Base-by-base conservation (phyloP, 1,140 invertebrate genomes). In the Ylistrum balloti region DNA sequence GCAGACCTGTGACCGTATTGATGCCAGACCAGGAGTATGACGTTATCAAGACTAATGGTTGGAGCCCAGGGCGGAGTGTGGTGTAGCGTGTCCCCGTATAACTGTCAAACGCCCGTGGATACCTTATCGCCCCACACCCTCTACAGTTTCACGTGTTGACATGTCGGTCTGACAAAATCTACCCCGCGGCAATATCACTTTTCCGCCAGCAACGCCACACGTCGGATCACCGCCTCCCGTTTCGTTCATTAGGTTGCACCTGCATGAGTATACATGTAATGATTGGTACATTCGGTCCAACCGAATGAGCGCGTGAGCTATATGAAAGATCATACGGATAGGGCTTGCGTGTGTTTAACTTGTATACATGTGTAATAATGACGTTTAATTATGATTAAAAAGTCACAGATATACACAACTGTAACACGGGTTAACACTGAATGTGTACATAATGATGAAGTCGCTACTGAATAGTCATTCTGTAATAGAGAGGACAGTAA, bases 121-220 rank as follows among this genome's bases (percentile, higher is more conserved):
- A 74, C 56, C 56, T 74, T 74, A 74, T 74, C 56, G 56, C 56
- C 15, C 56, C 9, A 74, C 56, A 74, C 15, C 56, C 56, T 74
- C 56, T 74, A 74, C 56, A 74, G 56, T 74, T 74, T 74, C 56
- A 74, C 56, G 56, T 74, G 56, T 74, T 74, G 56, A 74, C 56
- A 74, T 28, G 22, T 74, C 56, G 56, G 56, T 17, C 56, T 74
- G 56, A 74, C 56, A 74, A 74, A 74, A 74, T 74, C 56, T 74
- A 74, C 56, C 56, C 56, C n/a, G 56, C 7, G 56, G 56, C 56
- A 28, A 74, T 74, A 74, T 74, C 56, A 74, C 56, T 74, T 74
- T 74, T 74, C 56, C 56, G 56, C 56, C 56, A 74, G 22, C n/a
- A 28, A 74, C 28, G 56, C 56, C 56, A 74, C 56, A 74, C 56